Conservation (phyloP, 2,888 invertebrate species). For the Hipparchia sbordonii region DNA sequence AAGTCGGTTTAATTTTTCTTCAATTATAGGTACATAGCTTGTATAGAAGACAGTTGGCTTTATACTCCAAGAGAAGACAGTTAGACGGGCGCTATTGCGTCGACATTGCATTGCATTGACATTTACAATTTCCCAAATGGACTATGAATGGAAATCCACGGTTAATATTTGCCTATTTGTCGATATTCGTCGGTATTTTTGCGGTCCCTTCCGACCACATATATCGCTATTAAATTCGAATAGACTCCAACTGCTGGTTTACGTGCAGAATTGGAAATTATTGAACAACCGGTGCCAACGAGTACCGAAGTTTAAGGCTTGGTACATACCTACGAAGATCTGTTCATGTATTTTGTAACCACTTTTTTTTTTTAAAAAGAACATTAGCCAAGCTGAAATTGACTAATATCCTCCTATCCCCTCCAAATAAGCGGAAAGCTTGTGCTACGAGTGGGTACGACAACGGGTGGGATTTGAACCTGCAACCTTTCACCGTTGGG, state of each 20-base stretch:
- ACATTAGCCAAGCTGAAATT: not conserved
- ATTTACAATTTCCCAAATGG: not conserved
- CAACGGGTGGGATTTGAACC: no score
- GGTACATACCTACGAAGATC: not conserved
- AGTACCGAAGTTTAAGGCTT: conserved; percentile 17
- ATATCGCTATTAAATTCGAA: conserved; percentile 22
- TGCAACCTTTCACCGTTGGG: no score
- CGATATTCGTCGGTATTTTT: conserved; percentile 16
- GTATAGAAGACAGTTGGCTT: not conserved
- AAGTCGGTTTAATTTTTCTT: no score
- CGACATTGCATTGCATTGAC: not conserved
- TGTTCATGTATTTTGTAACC: not conserved
- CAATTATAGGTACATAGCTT: no score
- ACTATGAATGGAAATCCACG: not conserved
- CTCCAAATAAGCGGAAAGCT: no score
- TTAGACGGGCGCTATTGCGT: no score
- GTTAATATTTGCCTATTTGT: not conserved
- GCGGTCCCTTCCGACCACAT: conserved; percentile 6
- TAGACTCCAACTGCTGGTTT: conserved; percentile 20
- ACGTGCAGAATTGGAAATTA: conserved; percentile 35
- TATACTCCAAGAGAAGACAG: no score
- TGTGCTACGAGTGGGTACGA: no score
- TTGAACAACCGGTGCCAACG: conserved; percentile 30
- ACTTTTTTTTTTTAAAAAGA: not conserved
- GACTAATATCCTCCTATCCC: not conserved